Base-by-base conservation (phyloP, 2,888 invertebrate species). In the Margaritifera margaritifera region DNA sequence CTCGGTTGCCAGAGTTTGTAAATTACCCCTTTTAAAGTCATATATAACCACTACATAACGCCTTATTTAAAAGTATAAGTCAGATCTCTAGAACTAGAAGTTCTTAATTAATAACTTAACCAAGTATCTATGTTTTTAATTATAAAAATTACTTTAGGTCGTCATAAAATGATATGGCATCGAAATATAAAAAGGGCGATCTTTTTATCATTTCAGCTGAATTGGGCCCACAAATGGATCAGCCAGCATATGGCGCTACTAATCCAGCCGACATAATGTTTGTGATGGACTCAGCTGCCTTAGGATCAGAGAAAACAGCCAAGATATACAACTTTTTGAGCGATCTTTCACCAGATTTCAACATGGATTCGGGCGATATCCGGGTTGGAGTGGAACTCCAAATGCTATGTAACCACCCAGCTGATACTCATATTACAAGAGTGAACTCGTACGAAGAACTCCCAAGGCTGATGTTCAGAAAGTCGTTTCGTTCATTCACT, bases 241-340 rank as follows among this genome's bases (percentile, higher is more conserved):
- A 66, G 19, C 62, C 80, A 66, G 69, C 54, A 6, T 84, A 83
- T 68, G 77, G 78, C 0, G 59, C 68, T 1, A 72, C 66, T 20
- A 69, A 66, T 27, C 57, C 67, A 25, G 82, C 84, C 22, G 86
- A 87, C 65, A 80, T 86, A 20, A 77, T 87, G 71, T 86, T 87
- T 63, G 71, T 84, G 18, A 74, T 84, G 56, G 82, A 86, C 59
- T 73, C 79, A 4, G 64, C 70, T 4, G 72, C 71, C 11, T 56
- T 82, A 63, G 80, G 82, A 19, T 20, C 64, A 2, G 27, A 50
- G 6, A 67, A 80, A 20, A 71, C 77, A 8, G 54, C 27, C 1
- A 61, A 55, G 11, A 70, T 84, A 6, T 71, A 75, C 53, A 63
- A 69, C 15, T 86, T 85, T 69, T 78, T 86, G 8, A 68, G 72